Conservation (phyloP, 2,113 vertebrate species). For the Pelusios castaneus region DNA sequence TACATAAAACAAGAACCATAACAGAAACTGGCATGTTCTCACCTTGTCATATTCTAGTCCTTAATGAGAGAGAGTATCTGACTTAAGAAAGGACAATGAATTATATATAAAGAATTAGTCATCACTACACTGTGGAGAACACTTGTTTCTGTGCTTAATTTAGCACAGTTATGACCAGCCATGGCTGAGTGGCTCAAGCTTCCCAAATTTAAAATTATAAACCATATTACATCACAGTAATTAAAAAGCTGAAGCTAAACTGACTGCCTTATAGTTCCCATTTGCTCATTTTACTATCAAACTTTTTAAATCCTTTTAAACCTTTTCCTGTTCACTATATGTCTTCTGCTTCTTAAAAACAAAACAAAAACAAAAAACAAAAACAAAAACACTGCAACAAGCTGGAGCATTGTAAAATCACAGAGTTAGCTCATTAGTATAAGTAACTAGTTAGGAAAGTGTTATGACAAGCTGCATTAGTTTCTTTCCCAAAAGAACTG, state of each 20-base stretch:
- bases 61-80: not conserved
- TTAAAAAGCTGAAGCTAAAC: not conserved
- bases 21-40: not conserved
- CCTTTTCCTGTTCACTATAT: accelerated
- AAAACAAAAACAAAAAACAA: no score
- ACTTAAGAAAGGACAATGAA: not conserved
- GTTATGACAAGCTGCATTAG: not conserved
- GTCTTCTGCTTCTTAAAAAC: accelerated
- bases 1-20: not conserved
- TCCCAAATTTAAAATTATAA: not conserved
- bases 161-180: not conserved
- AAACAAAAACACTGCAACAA: not conserved
- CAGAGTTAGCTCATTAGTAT: not conserved
- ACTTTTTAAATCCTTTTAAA: not conserved
- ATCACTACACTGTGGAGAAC: not conserved
- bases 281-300: not conserved
- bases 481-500: not conserved
- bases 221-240: not conserved
- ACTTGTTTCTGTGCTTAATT: not conserved
- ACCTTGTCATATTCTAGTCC: not conserved
- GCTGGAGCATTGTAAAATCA: not conserved
- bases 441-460: not conserved
- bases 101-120: not conserved
- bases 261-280: not conserved
- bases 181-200: not conserved